Evolutionary conservation across 2,888 invertebrate species (phyloP).

Genomic region (Drosophila merina): DNA sequence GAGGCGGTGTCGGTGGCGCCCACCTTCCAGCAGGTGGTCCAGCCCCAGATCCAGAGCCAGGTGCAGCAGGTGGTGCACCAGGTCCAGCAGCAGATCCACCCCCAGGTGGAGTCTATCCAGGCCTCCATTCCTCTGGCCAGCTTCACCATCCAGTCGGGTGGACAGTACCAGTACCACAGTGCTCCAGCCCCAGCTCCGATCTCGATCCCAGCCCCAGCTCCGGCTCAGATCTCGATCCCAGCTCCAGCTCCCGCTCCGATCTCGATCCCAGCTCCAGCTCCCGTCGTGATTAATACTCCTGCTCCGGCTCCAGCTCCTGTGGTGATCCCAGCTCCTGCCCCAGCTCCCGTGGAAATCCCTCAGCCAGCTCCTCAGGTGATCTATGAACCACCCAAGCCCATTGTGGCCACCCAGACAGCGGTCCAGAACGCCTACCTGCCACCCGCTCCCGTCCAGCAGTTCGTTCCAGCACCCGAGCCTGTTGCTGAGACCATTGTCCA

Average conservation of each 20-base stretch:
- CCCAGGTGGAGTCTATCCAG: constrained; percentile 65
- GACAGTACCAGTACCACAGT: constrained; percentile 18
- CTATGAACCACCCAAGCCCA: constrained; percentile 48
- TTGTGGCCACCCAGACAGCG: constrained; percentile 46
- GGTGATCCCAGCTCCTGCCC: constrained; percentile 1
- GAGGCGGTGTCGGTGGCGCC: constrained; percentile 27
- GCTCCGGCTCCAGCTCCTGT: constrained; percentile 1
- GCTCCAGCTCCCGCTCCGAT: not conserved
- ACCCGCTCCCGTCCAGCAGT: constrained; percentile 44
- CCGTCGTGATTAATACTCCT: not conserved
- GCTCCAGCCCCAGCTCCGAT: not conserved
- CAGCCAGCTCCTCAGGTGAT: constrained; percentile 35
- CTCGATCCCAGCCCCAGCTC: not conserved
- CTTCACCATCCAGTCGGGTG: constrained; percentile 59
- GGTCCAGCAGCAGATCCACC: constrained; percentile 33
- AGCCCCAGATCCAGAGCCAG: constrained; percentile 35
- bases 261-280: not conserved
- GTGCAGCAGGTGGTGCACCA: constrained; percentile 34
- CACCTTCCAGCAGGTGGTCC: constrained; percentile 43
- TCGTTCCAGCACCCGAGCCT: constrained; percentile 41
- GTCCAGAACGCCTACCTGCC: constrained; percentile 39
- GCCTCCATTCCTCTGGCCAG: constrained; percentile 72
- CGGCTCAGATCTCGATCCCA: too few relatives aligned
- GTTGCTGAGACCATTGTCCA: constrained; percentile 28
- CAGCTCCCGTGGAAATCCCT: not conserved